These are phyloP conservation scores for Ctenomys sociabilis DNA, from an alignment of 2,113 vertebrate genomes.

Conservation along the genomic window DNA sequence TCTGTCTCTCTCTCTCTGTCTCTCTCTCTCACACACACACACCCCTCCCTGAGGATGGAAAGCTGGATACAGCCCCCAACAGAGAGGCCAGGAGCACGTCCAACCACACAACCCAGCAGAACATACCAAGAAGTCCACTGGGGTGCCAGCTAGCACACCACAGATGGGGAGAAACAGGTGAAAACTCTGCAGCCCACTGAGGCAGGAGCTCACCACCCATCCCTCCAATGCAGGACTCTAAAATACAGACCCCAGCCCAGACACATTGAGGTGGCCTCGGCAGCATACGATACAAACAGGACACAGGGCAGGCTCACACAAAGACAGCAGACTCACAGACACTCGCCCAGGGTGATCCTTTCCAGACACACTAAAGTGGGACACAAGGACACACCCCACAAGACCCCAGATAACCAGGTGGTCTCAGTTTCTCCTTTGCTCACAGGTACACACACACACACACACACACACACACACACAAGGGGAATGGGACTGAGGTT, in stretches of 20 bases:
- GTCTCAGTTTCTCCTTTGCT: neutral
- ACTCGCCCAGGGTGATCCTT: neutral
- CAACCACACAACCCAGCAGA: neutral
- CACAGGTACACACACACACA: neutral
- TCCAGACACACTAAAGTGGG: neutral
- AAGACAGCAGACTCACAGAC: neutral
- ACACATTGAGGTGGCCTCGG: neutral
- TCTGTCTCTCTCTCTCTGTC: neutral
- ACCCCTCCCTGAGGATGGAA: neutral
- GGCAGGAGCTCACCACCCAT: neutral
- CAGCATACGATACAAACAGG: neutral
- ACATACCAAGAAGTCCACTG: neutral
- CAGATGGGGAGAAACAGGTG: neutral
- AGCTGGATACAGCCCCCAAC: neutral
- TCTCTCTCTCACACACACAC: too few relatives aligned
- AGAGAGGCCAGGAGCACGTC: neutral
- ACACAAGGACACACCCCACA: neutral
- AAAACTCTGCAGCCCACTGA: neutral
- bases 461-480: neutral
- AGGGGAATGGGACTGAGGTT: neutral
- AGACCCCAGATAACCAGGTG: neutral
- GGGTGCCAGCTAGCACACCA: fast-evolving
- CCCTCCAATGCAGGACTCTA: neutral
- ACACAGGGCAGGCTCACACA: neutral
- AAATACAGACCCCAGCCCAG: neutral